These are phyloP conservation scores for Ectemnius continuus DNA, from an alignment of 2,888 invertebrate species.

Conservation along the genomic window DNA sequence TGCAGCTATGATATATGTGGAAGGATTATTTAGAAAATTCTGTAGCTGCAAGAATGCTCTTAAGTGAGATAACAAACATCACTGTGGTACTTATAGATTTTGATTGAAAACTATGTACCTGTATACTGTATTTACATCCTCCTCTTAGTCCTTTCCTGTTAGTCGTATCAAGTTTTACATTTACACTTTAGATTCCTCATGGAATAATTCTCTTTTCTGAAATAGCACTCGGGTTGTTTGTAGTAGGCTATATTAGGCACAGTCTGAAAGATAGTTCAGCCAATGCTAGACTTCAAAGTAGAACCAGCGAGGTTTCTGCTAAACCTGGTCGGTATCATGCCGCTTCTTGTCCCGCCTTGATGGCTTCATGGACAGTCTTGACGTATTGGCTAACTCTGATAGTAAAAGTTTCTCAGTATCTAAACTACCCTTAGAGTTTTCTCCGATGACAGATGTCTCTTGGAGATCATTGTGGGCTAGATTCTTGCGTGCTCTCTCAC, in stretches of 20 bases:
- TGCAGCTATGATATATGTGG: too few species aligned
- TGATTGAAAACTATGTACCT: too few species aligned
- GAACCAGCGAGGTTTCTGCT: slow-evolving; percentile 28
- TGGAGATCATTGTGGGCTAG: slow-evolving; percentile 79
- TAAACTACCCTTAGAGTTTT: slow-evolving; percentile 34
- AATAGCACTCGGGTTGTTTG: too few species aligned
- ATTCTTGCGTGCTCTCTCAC: slow-evolving; percentile 82
- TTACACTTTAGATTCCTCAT: too few species aligned
- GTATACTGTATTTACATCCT: too few species aligned
- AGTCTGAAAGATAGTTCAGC: neutral
- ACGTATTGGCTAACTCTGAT: slow-evolving; percentile 65
- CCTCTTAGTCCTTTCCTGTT: too few species aligned
- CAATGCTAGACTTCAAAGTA: slow-evolving; percentile 27
- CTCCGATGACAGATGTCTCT: neutral
- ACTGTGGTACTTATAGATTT: neutral
- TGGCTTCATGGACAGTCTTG: slow-evolving; percentile 54
- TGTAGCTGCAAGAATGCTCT: neutral
- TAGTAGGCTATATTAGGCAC: too few species aligned
- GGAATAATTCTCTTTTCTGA: too few species aligned
- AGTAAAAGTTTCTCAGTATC: slow-evolving; percentile 66
- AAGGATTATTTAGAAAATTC: neutral
- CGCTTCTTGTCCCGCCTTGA: slow-evolving; percentile 14
- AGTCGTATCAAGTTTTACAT: too few species aligned
- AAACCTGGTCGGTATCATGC: slow-evolving; percentile 33
- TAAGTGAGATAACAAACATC: neutral